Conservation (phyloP, 1,140 invertebrate species). For the Procambarus virginalis region DNA sequence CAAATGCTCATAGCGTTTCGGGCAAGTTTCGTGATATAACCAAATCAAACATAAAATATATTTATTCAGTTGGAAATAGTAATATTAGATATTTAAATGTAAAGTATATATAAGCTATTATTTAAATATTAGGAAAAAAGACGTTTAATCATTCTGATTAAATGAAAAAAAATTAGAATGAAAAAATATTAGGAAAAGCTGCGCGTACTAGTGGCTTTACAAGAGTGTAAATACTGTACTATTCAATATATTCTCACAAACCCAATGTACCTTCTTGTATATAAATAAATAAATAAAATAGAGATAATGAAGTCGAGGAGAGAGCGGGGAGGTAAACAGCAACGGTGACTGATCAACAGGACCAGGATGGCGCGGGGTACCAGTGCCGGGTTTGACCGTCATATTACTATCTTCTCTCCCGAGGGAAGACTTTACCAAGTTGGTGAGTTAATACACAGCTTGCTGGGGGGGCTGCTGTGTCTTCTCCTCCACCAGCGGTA, state of each 20-base stretch:
- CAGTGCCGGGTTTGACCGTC: slow-evolving; percentile 99
- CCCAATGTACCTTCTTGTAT: too few species aligned
- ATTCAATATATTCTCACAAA: too few species aligned
- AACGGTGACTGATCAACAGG: background rate
- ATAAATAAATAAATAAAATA: too few species aligned
- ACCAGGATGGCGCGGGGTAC: slow-evolving; percentile 94
- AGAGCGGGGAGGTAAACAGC: background rate
- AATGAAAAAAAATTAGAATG: background rate
- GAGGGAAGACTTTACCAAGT: slow-evolving; percentile 99
- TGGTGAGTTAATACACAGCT: slow-evolving; percentile 80
- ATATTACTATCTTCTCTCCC: slow-evolving; percentile 99
- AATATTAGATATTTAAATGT: background rate
- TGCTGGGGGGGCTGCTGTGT: too few species aligned
- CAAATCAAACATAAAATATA: background rate
- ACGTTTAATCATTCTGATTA: background rate
- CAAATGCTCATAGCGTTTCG: too few species aligned
- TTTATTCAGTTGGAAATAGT: background rate
- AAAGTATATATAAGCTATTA: background rate
- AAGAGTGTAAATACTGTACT: too few species aligned
- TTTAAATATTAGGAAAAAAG: background rate
- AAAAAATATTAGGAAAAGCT: too few species aligned
- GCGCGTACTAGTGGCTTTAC: too few species aligned
- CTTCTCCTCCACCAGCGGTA: too few species aligned
- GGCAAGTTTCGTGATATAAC: too few species aligned
- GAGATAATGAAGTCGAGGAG: background rate